These are phyloP conservation scores for Sinocyclocheilus grahami DNA, from an alignment of 2,113 vertebrate genomes.

Conservation along the genomic window DNA sequence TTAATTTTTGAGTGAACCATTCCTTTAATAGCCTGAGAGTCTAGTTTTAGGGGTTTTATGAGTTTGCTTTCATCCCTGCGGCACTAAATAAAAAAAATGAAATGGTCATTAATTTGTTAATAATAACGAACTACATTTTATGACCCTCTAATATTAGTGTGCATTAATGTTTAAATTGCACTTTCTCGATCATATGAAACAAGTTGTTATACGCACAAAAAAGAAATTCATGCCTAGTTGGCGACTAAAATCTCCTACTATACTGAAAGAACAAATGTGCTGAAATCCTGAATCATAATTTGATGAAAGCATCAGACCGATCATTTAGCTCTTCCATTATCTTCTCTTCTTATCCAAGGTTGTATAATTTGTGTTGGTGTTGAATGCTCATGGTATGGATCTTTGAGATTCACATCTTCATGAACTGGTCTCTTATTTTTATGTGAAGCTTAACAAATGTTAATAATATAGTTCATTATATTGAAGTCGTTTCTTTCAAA, in stretches of 20 bases:
- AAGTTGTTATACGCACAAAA: background rate
- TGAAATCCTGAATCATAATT: background rate
- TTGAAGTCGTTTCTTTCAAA: background rate
- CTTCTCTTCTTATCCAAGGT: background rate
- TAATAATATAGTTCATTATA: conserved; percentile 2
- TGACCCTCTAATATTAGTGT: background rate
- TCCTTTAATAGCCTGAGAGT: background rate
- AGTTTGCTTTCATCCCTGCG: background rate
- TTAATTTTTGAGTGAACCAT: background rate
- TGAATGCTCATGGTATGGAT: background rate
- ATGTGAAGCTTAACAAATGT: conserved; percentile 21
- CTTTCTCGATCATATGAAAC: background rate
- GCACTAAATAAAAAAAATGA: background rate
- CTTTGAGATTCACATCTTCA: background rate
- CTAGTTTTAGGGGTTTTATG: background rate
- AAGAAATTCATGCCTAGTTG: too few species aligned
- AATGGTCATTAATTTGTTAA: background rate
- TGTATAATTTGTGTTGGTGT: conserved; percentile 11
- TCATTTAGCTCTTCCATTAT: background rate
- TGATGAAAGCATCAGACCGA: background rate
- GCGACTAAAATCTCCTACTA: background rate
- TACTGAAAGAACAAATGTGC: background rate
- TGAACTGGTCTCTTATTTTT: background rate
- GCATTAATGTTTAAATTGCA: background rate
- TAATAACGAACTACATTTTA: background rate